A percentile compares a stretch with the other conserved stretches of the same genome.
phyloP scores from a whole-genome alignment of 2,113 vertebrate genomes.

The Nicator chloris region DNA sequence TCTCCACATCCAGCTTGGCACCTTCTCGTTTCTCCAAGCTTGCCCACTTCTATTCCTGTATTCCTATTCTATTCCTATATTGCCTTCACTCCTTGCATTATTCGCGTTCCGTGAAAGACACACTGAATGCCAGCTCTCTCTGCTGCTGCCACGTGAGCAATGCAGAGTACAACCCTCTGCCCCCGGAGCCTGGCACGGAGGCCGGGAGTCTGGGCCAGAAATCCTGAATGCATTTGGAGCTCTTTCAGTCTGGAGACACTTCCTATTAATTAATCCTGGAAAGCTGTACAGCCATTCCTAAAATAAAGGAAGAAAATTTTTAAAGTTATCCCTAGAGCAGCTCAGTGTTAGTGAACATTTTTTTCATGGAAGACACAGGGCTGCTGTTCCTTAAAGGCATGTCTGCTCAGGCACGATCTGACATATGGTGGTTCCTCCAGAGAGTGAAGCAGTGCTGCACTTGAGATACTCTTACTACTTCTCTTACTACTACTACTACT shows the following conservation, averaged over 20 bases:
- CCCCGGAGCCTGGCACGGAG: background rate
- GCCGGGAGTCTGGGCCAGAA: background rate
- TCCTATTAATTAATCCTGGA: background rate
- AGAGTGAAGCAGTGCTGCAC: background rate
- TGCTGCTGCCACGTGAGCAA: background rate
- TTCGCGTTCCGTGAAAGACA: background rate
- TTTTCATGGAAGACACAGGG: background rate
- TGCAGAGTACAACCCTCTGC: background rate
- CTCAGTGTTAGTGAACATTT: rapidly evolving
- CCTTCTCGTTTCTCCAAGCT: background rate
- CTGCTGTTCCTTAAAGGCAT: background rate
- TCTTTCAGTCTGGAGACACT: background rate
- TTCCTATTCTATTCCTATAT: background rate
- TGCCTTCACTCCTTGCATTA: background rate
- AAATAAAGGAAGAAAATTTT: background rate
- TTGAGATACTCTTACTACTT: background rate
- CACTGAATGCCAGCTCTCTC: background rate
- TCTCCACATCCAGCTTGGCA: background rate
- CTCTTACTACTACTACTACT: background rate
- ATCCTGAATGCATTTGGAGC: background rate
- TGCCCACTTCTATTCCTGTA: background rate
- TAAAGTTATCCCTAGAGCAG: background rate
- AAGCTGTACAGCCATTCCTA: background rate
- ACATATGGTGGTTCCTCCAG: background rate
- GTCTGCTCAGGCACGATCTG: background rate